A percentile compares a stretch with the other conserved stretches of the same genome.
phyloP scores from a whole-genome alignment of 2,888 invertebrate genomes.

The Amphipoea lucens region DNA sequence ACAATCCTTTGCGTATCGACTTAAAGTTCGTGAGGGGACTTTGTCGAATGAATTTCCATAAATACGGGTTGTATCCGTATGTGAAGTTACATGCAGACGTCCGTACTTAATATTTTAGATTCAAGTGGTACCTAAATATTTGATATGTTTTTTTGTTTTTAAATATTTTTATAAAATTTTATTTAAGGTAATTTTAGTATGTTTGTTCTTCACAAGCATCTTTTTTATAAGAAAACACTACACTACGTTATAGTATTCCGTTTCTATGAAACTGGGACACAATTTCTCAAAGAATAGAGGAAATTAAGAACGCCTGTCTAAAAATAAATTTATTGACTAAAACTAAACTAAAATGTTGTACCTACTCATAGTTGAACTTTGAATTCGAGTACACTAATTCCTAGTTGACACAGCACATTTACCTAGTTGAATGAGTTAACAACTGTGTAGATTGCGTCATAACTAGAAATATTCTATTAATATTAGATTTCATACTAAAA shows the following conservation, averaged over 20 bases:
- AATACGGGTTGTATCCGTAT: slow-evolving; percentile 28
- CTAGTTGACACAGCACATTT: slow-evolving; percentile 19
- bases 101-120: background rate
- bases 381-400: slow-evolving; percentile 17
- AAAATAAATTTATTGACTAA: slow-evolving; percentile 10
- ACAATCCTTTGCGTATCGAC: slow-evolving; percentile 81
- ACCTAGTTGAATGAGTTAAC: slow-evolving; percentile 19
- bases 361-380: slow-evolving; percentile 16
- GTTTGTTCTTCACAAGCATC: background rate
- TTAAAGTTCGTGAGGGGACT: slow-evolving; percentile 62
- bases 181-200: no score
- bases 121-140: background rate
- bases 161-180: background rate
- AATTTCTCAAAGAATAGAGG: background rate
- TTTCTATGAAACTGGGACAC: background rate
- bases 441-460: slow-evolving; percentile 1
- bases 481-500: background rate
- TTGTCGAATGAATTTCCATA: slow-evolving; percentile 65
- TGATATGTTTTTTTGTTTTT: background rate
- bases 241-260: background rate
- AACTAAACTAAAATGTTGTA: slow-evolving; percentile 7
- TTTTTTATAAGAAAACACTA: background rate
- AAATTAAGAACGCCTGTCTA: slow-evolving; percentile 6
- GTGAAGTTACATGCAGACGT: slow-evolving; percentile 12
- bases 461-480: background rate